Conservation (phyloP, 2,113 vertebrate genomes). For the Rhea americana region DNA sequence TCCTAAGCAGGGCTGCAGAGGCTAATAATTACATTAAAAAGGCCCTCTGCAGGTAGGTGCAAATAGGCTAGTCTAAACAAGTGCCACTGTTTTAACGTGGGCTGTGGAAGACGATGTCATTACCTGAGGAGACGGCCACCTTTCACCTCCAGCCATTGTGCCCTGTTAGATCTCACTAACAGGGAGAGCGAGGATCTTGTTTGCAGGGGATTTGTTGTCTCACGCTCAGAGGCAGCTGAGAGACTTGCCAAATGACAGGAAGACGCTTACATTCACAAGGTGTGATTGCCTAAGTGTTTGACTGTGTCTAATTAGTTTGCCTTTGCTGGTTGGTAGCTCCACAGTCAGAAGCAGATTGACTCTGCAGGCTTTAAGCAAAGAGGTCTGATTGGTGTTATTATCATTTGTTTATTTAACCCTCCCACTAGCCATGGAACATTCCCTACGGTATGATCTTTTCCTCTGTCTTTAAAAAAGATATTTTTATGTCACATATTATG, state of each 20-base stretch:
- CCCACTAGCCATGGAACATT: conserved; percentile 73
- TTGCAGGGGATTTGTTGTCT: conserved; percentile 82
- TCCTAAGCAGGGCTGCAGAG: conserved; percentile 78
- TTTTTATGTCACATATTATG: not conserved
- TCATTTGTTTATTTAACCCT: conserved; percentile 88
- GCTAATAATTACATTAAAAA: conserved; percentile 87
- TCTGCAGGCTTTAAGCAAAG: conserved; percentile 83
- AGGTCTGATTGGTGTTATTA: conserved; percentile 87
- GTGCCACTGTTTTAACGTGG: conserved; percentile 78
- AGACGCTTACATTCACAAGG: conserved; percentile 88
- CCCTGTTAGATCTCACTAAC: conserved; percentile 84
- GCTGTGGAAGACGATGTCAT: conserved; percentile 80
- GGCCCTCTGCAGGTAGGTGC: conserved; percentile 85
- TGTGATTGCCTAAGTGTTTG: conserved; percentile 91
- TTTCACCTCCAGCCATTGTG: conserved; percentile 84
- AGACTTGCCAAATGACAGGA: conserved; percentile 93
- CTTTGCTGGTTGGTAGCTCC: conserved; percentile 83
- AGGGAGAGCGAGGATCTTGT: conserved; percentile 77
- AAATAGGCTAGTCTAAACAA: conserved; percentile 87
- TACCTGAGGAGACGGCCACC: conserved; percentile 81
- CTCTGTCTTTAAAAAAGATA: conserved; percentile 41
- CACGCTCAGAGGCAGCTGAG: conserved; percentile 86
- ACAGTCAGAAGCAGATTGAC: conserved; percentile 84
- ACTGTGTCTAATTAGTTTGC: conserved; percentile 88
- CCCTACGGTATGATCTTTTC: conserved; percentile 60